phyloP scores from a whole-genome alignment of 2,888 invertebrate species.

The Phengaris alcon region DNA sequence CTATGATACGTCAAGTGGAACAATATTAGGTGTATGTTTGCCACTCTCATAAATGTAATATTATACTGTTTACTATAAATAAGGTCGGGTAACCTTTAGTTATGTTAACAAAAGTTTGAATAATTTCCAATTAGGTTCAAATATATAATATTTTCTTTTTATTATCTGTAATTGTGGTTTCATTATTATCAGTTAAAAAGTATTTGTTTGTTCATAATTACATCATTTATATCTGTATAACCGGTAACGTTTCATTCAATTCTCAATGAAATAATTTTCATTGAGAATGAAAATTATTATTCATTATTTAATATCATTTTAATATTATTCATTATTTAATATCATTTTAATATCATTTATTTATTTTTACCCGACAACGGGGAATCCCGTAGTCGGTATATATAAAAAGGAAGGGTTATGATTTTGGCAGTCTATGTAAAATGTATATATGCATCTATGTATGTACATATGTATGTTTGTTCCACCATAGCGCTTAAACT shows the following conservation, averaged over 20 bases:
- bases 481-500: no score
- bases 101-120: background rate
- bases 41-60: background rate
- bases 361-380: background rate
- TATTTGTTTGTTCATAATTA: background rate
- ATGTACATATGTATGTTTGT: no score
- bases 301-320: no score
- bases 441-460: no score
- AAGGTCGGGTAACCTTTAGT: background rate
- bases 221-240: conserved; percentile 17
- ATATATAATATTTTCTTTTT: background rate
- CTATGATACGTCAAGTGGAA: background rate
- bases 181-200: background rate
- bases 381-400: no score
- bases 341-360: no score
- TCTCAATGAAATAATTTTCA: background rate
- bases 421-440: no score
- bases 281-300: no score
- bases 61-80: background rate
- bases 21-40: background rate
- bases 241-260: conserved; percentile 8
- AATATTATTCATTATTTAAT: no score
- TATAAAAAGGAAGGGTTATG: no score
- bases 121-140: background rate
- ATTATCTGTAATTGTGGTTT: background rate